Conservation (phyloP, 2,797 vertebrate species). For the Neopelma chrysocephalum region DNA sequence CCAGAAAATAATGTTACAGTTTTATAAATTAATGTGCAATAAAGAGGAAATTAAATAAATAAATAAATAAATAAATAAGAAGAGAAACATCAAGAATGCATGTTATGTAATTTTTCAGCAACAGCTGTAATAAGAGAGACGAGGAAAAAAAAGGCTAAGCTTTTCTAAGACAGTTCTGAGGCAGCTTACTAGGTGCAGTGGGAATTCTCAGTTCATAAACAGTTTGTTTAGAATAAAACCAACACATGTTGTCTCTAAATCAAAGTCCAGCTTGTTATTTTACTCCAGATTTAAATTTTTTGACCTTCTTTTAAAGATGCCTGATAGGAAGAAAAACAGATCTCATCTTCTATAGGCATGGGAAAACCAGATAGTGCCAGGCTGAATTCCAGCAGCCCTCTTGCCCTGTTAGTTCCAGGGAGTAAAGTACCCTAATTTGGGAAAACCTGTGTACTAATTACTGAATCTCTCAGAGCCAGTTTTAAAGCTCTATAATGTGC, state of each 20-base stretch:
- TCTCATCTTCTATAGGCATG: accelerated
- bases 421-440: neutral
- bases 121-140: neutral
- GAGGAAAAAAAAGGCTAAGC: accelerated
- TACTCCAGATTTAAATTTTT: neutral
- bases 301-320: neutral
- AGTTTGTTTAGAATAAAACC: neutral
- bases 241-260: neutral
- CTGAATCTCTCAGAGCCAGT: neutral
- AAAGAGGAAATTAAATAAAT: neutral
- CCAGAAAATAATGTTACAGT: neutral
- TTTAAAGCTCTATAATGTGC: neutral
- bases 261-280: neutral
- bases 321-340: neutral
- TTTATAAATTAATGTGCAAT: neutral
- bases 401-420: neutral
- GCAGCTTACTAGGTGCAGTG: neutral
- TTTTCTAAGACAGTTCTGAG: neutral
- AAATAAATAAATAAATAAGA: neutral
- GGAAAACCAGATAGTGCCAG: accelerated
- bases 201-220: neutral
- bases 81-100: neutral
- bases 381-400: neutral
- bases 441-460: neutral
- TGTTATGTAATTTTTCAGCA: neutral